Conservation (phyloP, 2,797 vertebrate genomes). For the Kryptolebias ocellatus region DNA sequence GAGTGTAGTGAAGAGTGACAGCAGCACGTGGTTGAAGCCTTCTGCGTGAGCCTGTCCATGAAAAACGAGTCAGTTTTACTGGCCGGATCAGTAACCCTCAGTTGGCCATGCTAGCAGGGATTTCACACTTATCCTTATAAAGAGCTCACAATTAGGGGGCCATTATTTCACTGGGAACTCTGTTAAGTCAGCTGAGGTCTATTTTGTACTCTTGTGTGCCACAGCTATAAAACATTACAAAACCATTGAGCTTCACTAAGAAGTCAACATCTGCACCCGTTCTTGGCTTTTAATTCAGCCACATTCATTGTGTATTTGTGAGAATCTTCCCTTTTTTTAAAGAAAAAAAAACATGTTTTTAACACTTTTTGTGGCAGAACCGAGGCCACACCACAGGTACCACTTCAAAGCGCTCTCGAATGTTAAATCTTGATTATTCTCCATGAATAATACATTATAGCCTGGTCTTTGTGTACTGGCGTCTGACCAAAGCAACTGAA, state of each 20-base stretch:
- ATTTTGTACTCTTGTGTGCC: conserved; percentile 42
- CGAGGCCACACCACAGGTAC: conserved; percentile 64
- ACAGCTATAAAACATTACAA: conserved; percentile 48
- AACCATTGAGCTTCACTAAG: conserved; percentile 50
- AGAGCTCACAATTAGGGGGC: conserved; percentile 58
- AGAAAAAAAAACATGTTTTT: conserved; percentile 24
- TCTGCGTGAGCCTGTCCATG: conserved; percentile 59
- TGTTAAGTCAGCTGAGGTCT: conserved; percentile 46
- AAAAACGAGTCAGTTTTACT: conserved; percentile 69
- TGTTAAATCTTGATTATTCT: conserved; percentile 75
- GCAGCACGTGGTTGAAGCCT: conserved; percentile 67
- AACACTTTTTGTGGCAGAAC: conserved; percentile 39
- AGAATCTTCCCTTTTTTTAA: conserved; percentile 4
- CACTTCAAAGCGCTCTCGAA: conserved; percentile 72
- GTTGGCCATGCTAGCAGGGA: conserved; percentile 65
- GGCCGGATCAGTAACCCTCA: conserved; percentile 64
- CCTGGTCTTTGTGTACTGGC: conserved; percentile 51
- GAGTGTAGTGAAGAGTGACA: conserved; percentile 70
- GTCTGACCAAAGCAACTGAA: conserved; percentile 68
- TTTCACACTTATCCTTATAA: conserved; percentile 66
- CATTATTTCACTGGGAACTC: conserved; percentile 58
- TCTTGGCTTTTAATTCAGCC: conserved; percentile 40
- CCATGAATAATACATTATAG: conserved; percentile 75
- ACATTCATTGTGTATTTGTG: conserved; percentile 1
- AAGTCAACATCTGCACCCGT: conserved; percentile 63